phyloP scores from a whole-genome alignment of 2,888 invertebrate species.

The Neoaliturus tenellus region DNA sequence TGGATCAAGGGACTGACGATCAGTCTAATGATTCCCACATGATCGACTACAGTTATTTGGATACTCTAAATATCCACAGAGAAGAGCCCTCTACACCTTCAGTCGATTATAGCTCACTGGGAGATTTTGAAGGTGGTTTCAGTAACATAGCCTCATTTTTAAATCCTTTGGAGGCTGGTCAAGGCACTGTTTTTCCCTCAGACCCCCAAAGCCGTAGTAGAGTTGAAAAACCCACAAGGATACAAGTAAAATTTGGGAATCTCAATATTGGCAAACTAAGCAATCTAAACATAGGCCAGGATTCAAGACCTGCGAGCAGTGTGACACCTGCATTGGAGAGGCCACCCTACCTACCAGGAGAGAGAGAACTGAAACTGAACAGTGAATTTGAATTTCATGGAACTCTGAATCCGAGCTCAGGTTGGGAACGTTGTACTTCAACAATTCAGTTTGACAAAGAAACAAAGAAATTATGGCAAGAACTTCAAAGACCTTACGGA shows the following conservation, averaged over 20 bases:
- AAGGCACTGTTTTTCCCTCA: constrained; percentile 43
- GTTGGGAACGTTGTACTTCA: constrained; percentile 89
- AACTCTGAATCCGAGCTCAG: constrained; percentile 78
- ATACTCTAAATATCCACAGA: constrained; percentile 66
- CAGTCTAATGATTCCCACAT: constrained; percentile 55
- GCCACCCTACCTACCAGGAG: constrained; percentile 81
- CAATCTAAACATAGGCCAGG: constrained; percentile 66
- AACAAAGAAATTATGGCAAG: constrained; percentile 88
- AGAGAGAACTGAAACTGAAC: constrained; percentile 87
- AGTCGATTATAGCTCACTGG: constrained; percentile 37
- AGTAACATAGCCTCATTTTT: constrained; percentile 57
- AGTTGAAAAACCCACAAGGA: constrained; percentile 58
- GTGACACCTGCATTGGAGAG: constrained; percentile 31
- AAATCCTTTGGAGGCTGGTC: constrained; percentile 45
- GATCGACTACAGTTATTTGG: constrained; percentile 58
- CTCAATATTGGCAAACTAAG: constrained; percentile 66
- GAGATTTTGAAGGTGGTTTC: constrained; percentile 48
- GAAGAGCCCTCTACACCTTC: constrained; percentile 62
- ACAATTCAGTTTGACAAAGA: constrained; percentile 88
- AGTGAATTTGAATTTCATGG: constrained; percentile 85
- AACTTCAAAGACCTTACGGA: constrained; percentile 90
- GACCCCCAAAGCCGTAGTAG: constrained; percentile 31
- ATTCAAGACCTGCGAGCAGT: constrained; percentile 54
- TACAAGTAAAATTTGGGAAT: constrained; percentile 68
- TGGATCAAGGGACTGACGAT: constrained; percentile 38